Conservation (phyloP, 2,113 vertebrate genomes). For the Sminthopsis crassicaudata region DNA sequence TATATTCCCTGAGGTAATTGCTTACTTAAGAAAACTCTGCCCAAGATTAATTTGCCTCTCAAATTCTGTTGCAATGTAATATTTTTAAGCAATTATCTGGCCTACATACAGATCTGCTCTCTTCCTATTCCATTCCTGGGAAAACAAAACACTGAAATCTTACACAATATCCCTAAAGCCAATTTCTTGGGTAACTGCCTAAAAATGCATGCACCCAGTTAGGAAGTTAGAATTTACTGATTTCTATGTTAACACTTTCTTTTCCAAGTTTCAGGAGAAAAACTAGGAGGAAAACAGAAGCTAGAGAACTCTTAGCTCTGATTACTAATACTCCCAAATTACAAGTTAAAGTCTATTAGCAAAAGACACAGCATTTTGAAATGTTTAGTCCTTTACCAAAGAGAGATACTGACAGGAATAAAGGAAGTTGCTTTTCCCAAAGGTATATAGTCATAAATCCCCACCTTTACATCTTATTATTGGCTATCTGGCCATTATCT, state of each 20-base stretch:
- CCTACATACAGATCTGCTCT: conserved; percentile 20
- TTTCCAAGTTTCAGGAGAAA: conserved; percentile 32
- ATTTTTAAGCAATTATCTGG: conserved; percentile 54
- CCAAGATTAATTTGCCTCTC: conserved; percentile 6
- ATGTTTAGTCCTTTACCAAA: conserved; percentile 19
- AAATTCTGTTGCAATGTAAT: conserved; percentile 48
- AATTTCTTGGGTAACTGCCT: conserved; percentile 24
- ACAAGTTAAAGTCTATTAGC: conserved; percentile 1
- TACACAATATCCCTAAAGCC: conserved; percentile 12
- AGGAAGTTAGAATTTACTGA: background rate
- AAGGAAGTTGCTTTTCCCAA: background rate
- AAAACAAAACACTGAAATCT: conserved; percentile 1
- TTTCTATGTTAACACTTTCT: background rate
- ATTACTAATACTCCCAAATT: background rate
- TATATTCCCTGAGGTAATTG: conserved; percentile 26
- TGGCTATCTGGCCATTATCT: background rate
- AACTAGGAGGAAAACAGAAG: background rate
- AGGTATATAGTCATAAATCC: background rate
- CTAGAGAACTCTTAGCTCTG: conserved; percentile 27
- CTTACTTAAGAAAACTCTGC: conserved; percentile 47
- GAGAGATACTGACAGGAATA: background rate
- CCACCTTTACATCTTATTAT: background rate
- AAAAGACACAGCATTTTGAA: background rate
- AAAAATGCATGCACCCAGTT: conserved; percentile 26
- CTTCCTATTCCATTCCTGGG: conserved; percentile 8